These are phyloP conservation scores for Mythimna albipuncta DNA, from an alignment of 2,888 invertebrate species.

Conservation along the genomic window DNA sequence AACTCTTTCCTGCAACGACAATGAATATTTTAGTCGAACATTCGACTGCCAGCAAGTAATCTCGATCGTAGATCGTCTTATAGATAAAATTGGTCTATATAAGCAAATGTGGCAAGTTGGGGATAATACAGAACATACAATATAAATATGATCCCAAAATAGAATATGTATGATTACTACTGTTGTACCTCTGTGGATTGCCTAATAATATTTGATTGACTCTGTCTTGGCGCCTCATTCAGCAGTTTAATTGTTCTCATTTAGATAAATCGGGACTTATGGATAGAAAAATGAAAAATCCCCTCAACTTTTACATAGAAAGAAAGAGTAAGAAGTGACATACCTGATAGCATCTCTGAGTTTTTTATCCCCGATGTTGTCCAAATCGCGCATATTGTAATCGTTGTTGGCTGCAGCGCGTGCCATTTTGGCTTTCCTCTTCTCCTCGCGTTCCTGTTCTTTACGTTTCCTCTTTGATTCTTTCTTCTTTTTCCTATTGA, in stretches of 20 bases:
- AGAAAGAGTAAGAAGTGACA: background rate
- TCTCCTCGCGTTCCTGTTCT: conserved; percentile 93
- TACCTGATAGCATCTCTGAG: conserved; percentile 93
- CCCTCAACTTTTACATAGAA: background rate
- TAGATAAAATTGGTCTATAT: background rate
- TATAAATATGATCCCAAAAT: too few species aligned
- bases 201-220: background rate
- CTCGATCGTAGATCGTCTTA: background rate
- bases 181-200: background rate
- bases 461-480: conserved; percentile 94
- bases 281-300: background rate
- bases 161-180: background rate
- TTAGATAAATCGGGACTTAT: background rate
- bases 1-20: conserved; percentile 84
- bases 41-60: background rate
- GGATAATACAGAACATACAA: background rate
- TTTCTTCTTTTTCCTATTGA: conserved; percentile 92
- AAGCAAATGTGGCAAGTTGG: background rate
- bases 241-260: background rate
- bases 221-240: background rate
- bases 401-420: conserved; percentile 90
- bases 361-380: conserved; percentile 92
- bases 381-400: conserved; percentile 92
- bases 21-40: conserved; percentile 18
- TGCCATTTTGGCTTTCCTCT: conserved; percentile 92